Evolutionary conservation across 2,888 invertebrate species (phyloP).

Genomic region (Alitta virens): DNA sequence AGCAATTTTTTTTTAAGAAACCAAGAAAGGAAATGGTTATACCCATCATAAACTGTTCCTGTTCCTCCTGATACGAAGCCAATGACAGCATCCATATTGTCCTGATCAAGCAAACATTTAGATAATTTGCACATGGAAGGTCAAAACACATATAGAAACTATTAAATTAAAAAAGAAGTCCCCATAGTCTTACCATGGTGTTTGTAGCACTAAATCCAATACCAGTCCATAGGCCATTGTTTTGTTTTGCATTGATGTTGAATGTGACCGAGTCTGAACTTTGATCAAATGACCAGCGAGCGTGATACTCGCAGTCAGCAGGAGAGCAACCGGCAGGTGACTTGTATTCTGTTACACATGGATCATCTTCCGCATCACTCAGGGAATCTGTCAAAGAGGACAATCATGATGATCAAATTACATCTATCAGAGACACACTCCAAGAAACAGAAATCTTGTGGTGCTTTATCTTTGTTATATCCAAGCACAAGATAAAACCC

Average conservation of each 20-base stretch:
- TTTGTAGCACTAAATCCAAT: constrained; percentile 52
- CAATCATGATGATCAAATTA: too few relatives aligned
- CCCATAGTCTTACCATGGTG: constrained; percentile 38
- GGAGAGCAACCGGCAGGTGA: constrained; percentile 4
- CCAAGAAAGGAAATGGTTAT: background rate
- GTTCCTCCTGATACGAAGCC: background rate
- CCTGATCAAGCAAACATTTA: constrained; percentile 6
- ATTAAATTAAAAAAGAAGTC: too few relatives aligned
- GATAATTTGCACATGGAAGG: too few relatives aligned
- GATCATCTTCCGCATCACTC: too few relatives aligned
- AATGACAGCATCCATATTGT: constrained; percentile 3
- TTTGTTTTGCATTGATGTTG: constrained; percentile 39
- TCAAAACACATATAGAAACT: too few relatives aligned
- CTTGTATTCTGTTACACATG: background rate
- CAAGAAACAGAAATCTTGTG: too few relatives aligned
- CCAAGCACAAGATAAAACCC: too few relatives aligned
- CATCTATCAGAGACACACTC: too few relatives aligned
- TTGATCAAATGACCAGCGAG: constrained; percentile 42
- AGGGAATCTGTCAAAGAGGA: too few relatives aligned
- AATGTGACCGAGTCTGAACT: constrained; percentile 36
- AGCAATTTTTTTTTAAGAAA: too few relatives aligned
- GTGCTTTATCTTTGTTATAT: too few relatives aligned
- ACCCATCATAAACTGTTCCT: constrained; percentile 7
- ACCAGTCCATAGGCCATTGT: constrained; percentile 46
- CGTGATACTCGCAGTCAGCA: constrained; percentile 38